Evolutionary conservation across 2,888 invertebrate genomes (phyloP).

Genomic region (Anoplius nigerrimus): DNA sequence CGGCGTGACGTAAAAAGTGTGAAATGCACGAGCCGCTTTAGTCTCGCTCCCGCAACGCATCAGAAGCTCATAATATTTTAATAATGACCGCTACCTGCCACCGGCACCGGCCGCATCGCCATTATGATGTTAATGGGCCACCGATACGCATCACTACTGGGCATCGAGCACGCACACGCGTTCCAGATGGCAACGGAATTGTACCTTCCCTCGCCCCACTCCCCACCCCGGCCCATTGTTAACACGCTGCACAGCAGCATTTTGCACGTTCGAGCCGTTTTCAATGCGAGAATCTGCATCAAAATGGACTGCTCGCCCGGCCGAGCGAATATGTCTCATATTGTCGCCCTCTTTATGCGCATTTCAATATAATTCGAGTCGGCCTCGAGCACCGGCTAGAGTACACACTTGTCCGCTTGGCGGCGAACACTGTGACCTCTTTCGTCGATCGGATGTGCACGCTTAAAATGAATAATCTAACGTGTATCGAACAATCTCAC

Average conservation of each 20-base stretch:
- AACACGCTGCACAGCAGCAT: too few relatives aligned
- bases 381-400: too few relatives aligned
- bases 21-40: not conserved
- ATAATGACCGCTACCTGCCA: constrained; percentile 34
- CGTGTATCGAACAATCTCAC: too few relatives aligned
- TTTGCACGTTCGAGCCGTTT: constrained; percentile 1
- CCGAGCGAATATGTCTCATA: not conserved
- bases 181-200: constrained; percentile 46
- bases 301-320: too few relatives aligned
- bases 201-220: too few relatives aligned
- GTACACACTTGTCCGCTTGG: too few relatives aligned
- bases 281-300: too few relatives aligned
- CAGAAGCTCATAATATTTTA: constrained; percentile 48
- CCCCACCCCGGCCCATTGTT: constrained; percentile 29
- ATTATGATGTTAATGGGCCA: constrained; percentile 56
- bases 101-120: constrained; percentile 16
- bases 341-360: not conserved
- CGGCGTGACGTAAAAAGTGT: too few relatives aligned
- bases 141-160: constrained; percentile 44
- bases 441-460: too few relatives aligned
- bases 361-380: not conserved
- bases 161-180: constrained; percentile 29
- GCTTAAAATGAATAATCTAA: too few relatives aligned
- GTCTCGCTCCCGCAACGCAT: constrained; percentile 41
- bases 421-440: too few relatives aligned